These are phyloP conservation scores for Diorhabda sublineata DNA, from an alignment of 1,140 invertebrate species.

Conservation along the genomic window DNA sequence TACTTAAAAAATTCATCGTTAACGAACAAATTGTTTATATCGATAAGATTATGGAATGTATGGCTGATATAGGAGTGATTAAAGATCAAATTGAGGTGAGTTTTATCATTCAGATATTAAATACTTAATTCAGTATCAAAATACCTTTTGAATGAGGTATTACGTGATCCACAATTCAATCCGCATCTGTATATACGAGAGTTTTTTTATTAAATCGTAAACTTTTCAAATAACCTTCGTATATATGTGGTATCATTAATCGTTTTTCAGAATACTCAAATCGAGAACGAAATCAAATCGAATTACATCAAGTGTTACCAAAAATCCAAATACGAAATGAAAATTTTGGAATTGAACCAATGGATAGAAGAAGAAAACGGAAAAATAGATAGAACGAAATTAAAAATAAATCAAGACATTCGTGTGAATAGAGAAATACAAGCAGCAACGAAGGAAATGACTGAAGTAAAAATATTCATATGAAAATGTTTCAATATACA, in stretches of 20 bases:
- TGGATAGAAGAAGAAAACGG: constrained; percentile 22
- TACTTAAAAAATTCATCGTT: constrained; percentile 14
- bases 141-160: too few relatives aligned
- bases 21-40: constrained; percentile 16
- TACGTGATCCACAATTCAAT: too few relatives aligned
- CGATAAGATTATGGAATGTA: constrained; percentile 19
- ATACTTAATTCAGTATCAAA: too few relatives aligned
- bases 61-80: constrained; percentile 31
- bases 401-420: constrained; percentile 30
- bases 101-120: neutral
- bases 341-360: constrained; percentile 16
- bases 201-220: too few relatives aligned
- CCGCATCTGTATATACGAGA: too few relatives aligned
- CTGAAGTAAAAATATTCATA: constrained; percentile 16
- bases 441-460: constrained; percentile 21
- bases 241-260: too few relatives aligned
- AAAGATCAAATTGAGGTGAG: constrained; percentile 40
- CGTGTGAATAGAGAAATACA: constrained; percentile 33
- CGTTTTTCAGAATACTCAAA: constrained; percentile 28
- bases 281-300: constrained; percentile 31
- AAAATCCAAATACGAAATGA: constrained; percentile 30
- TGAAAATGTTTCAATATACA: too few relatives aligned
- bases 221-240: too few relatives aligned
- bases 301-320: constrained; percentile 33
- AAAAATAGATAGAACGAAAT: constrained; percentile 21